Conservation (phyloP, 2,888 invertebrate genomes). For the Noctua comes region DNA sequence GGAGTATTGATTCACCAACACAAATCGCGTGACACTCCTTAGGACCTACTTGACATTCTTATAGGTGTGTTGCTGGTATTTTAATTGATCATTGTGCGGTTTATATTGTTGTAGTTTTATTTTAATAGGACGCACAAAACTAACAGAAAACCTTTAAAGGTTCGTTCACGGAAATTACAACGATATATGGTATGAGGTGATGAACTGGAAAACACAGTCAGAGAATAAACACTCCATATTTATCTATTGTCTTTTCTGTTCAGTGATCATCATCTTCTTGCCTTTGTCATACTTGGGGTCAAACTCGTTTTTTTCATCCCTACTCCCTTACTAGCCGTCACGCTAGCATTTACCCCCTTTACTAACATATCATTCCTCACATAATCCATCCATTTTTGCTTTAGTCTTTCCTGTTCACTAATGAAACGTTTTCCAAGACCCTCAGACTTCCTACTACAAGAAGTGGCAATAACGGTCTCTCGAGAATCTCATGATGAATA, state of each 20-base stretch:
- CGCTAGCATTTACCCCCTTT: background rate
- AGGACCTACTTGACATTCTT: constrained; percentile 47
- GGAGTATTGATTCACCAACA: constrained; percentile 65
- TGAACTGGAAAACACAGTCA: constrained; percentile 7
- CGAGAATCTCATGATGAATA: constrained; percentile 15
- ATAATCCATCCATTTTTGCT: background rate
- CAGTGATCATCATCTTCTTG: background rate
- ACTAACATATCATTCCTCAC: background rate
- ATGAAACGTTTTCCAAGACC: background rate
- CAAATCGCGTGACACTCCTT: constrained; percentile 49
- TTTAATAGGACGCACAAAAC: background rate
- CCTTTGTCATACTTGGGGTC: background rate
- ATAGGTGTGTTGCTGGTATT: constrained; percentile 35
- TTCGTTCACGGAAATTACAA: background rate
- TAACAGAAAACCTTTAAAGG: constrained; percentile 1
- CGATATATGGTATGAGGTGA: background rate
- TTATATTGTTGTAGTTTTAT: constrained; percentile 20
- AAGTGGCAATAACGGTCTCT: background rate
- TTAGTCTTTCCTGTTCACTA: background rate
- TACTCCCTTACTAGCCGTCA: background rate
- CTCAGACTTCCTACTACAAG: background rate
- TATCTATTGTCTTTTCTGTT: background rate
- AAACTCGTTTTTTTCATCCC: background rate
- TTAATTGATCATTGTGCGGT: constrained; percentile 56
- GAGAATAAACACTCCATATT: background rate